These are phyloP conservation scores for Cynoglossus semilaevis DNA, from an alignment of 2,113 vertebrate species.

Conservation along the genomic window DNA sequence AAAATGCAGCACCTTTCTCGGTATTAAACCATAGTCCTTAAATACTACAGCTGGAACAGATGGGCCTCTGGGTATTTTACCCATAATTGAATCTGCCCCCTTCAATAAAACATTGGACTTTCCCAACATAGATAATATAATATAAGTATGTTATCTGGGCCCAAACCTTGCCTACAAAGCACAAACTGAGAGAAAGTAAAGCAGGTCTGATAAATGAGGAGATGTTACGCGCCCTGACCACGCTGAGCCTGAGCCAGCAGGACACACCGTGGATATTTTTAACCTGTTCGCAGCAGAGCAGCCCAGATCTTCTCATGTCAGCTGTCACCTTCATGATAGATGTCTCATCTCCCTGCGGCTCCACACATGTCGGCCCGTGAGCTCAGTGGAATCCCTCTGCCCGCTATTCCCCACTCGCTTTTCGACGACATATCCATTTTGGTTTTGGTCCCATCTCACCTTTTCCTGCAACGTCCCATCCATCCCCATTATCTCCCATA, in stretches of 20 bases:
- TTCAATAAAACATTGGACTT: too few species aligned
- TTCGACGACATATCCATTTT: constrained; percentile 43
- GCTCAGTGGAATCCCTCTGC: constrained; percentile 39
- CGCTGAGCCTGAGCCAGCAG: constrained; percentile 21
- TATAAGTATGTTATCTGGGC: too few species aligned
- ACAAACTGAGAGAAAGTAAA: neutral
- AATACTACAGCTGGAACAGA: too few species aligned
- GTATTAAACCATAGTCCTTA: too few species aligned
- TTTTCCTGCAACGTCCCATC: constrained; percentile 27
- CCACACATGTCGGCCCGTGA: constrained; percentile 2
- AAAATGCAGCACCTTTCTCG: too few species aligned
- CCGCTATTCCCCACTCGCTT: constrained; percentile 30
- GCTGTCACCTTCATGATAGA: constrained; percentile 41
- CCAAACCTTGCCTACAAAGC: too few species aligned
- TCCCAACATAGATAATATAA: too few species aligned
- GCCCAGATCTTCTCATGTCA: constrained; percentile 36
- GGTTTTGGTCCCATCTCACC: constrained; percentile 12
- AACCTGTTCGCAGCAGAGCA: constrained; percentile 24
- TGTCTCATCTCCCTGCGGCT: constrained; percentile 49
- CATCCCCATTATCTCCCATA: constrained; percentile 39
- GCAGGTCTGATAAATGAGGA: neutral
- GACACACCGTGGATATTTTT: constrained; percentile 31
- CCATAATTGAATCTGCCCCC: too few species aligned
- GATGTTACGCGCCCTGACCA: neutral
- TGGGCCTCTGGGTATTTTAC: too few species aligned